A percentile compares a stretch with the other conserved stretches of the same genome.
Evolutionary conservation across 92 coral and sea anemone species (phyloP).

Genomic region (Micromussa lordhowensis): DNA sequence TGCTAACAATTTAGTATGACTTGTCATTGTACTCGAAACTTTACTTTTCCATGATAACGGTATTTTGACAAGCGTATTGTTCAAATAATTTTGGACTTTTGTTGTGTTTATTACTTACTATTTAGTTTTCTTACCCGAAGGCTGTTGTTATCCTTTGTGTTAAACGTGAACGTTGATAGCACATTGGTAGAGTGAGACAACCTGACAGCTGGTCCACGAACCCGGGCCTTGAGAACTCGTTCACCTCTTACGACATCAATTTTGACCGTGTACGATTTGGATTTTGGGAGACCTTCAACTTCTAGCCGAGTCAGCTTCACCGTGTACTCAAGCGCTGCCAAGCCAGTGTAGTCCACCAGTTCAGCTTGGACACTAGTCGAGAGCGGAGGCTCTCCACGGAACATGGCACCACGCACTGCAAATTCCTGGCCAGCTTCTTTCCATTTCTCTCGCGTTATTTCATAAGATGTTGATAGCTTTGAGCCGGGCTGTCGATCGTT

Average conservation of each 20-base stretch:
- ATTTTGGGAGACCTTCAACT: conserved; percentile 49
- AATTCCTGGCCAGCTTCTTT: conserved; percentile 21
- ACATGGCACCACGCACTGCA: conserved; percentile 62
- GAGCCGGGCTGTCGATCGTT: conserved; percentile 61
- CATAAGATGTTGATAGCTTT: conserved; percentile 49
- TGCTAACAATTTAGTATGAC: too few species aligned
- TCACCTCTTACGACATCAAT: conserved; percentile 2
- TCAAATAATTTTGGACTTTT: too few species aligned
- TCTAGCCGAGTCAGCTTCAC: conserved; percentile 27
- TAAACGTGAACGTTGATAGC: neutral
- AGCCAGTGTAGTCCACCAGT: conserved; percentile 17
- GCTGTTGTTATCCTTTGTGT: neutral
- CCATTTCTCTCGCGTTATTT: conserved; percentile 50
- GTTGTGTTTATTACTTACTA: neutral
- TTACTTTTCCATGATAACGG: too few species aligned
- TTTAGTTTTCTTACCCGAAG: conserved; percentile 14
- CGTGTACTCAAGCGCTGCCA: conserved; percentile 17
- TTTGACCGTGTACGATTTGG: conserved; percentile 42
- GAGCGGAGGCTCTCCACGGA: conserved; percentile 67
- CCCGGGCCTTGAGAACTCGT: neutral
- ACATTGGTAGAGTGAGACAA: too few species aligned
- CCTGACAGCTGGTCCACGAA: conserved; percentile 16
- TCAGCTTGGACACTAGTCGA: neutral
- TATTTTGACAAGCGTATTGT: too few species aligned
- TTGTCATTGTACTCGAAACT: too few species aligned